Evolutionary conservation across 2,888 invertebrate genomes (phyloP), one percentile per base, ranked within the genome.

Genomic region (Mellilla xanthometata): DNA sequence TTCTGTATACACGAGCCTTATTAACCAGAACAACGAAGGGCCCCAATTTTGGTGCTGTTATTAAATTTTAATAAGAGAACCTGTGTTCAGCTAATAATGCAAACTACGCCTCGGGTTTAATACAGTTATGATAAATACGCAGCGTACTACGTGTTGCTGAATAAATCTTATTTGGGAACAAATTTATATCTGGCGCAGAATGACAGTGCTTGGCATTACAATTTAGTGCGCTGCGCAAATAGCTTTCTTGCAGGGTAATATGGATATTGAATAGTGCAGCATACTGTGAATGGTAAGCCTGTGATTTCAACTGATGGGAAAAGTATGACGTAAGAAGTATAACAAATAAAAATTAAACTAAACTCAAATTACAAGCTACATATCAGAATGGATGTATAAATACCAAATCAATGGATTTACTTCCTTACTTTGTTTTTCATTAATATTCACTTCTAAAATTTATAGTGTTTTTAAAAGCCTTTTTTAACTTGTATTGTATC

Each of bases 31-130:
- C 62, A 63, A 62, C 66, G 49, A 60, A 62, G 62, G 66, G 59
- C 52, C 38, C 15, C 41, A 28, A 41, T 39, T 41, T 48, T 42
- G 32, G 39, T 4, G 32, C 32, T 58, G 65, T 71, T 73, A 74
- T 75, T 71, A 70, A 72, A 70, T 67, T 71, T 68, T 65, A 67
- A 67, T 61, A 70, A 62, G 58, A 58, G 56, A 60, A 49, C 59
- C 62, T 57, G 27, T 35, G 52, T 50, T 53, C 49, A 23, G 29
- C 32, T 48, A 38, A 41, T 47, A 48, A 48, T 47, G 33, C 12
- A 24, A 48, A 48, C 47, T 48, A 42, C 38, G 38, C 30, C 43
- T 41, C 33, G 49, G 33, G 26, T 35, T 48, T 41, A 38, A 41
- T 41, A 47, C 32, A 41, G 40, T 38, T 41, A 39, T 38, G 33